Base-by-base conservation (phyloP, 2,888 invertebrate species). In the Rhagonycha lutea region DNA sequence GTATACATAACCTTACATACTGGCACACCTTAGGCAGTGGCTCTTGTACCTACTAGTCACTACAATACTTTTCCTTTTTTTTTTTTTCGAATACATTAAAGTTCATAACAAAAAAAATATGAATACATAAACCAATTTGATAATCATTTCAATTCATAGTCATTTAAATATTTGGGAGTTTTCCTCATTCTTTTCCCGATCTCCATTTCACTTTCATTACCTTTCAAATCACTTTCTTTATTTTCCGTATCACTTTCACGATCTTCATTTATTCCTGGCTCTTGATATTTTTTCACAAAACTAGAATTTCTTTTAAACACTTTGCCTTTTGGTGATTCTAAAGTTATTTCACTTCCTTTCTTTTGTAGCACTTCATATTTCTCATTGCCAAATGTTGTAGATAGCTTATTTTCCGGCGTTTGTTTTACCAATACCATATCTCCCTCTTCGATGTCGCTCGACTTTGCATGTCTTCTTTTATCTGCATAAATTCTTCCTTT, bases 241-340 rank as follows among this genome's bases (percentile, higher is more conserved):
- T 3, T 23, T 11, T 62, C 23, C 8, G 18, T 62, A 14, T 18
- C 26, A 23, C 61, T 5, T 61, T 70, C 70, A 26, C 26, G 3
- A 9, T 61, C 18, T 18, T 23, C 14, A 26, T 24, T 26, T 28
- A 24, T 14, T 67, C 26, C 28, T 67, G n/a, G 67, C 24, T 70
- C 14, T 60, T 70, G 23, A 14, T 70, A 70, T 26, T 60, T 61
- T 28, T 47, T 26, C 14, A 69, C 14, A 23, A 24, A 61, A 14
- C 32, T 28, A 14, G 69, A 70, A 70, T 70, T 70, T 70, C 70
- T 61, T 24, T 47, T 70, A 61, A 70, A 61, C 23, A 60, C 18
- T 14, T 61, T 47, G 3, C 69, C 69, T 24, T 69, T 61, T 60
- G 47, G 47, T 23, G 69, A 69, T 69, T 69, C 61, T 14, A 69